These are phyloP conservation scores for Notothenia coriiceps DNA, from an alignment of 2,113 vertebrate genomes.

Conservation along the genomic window DNA sequence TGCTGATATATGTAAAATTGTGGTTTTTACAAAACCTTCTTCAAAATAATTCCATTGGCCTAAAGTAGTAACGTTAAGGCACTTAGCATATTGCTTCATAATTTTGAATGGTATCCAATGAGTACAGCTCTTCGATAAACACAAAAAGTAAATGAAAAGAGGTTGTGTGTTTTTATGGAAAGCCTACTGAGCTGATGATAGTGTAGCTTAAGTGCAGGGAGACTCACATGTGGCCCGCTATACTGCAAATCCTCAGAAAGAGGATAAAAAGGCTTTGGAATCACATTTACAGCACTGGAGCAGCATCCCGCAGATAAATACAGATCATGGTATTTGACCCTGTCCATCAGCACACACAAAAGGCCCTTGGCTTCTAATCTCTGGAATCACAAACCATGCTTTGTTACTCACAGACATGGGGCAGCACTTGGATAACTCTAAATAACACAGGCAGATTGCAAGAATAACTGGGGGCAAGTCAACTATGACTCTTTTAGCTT, in stretches of 20 bases:
- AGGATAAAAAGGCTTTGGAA: constrained; percentile 84
- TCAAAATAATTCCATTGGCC: constrained; percentile 67
- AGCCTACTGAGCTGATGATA: constrained; percentile 71
- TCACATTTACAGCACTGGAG: constrained; percentile 81
- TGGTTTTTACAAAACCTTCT: constrained; percentile 62
- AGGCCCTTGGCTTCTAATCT: constrained; percentile 46
- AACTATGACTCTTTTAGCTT: constrained; percentile 31
- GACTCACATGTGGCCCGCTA: constrained; percentile 76
- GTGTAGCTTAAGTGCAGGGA: constrained; percentile 77
- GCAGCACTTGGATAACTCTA: constrained; percentile 47
- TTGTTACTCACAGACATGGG: constrained; percentile 67
- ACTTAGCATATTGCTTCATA: constrained; percentile 66
- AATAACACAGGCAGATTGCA: constrained; percentile 39
- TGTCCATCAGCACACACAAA: constrained; percentile 76
- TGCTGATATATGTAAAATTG: constrained; percentile 64
- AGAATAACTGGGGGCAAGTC: constrained; percentile 44
- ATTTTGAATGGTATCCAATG: constrained; percentile 71
- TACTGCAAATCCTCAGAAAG: constrained; percentile 81
- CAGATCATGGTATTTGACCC: constrained; percentile 83
- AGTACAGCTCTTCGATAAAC: constrained; percentile 54
- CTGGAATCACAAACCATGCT: constrained; percentile 58
- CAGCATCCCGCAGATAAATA: constrained; percentile 80
- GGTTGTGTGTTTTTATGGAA: constrained; percentile 60
- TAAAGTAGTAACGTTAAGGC: constrained; percentile 56
- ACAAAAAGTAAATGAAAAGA: constrained; percentile 52